These are phyloP conservation scores for Scartelaos histophorus DNA, from an alignment of 2,113 vertebrate species.

Conservation along the genomic window DNA sequence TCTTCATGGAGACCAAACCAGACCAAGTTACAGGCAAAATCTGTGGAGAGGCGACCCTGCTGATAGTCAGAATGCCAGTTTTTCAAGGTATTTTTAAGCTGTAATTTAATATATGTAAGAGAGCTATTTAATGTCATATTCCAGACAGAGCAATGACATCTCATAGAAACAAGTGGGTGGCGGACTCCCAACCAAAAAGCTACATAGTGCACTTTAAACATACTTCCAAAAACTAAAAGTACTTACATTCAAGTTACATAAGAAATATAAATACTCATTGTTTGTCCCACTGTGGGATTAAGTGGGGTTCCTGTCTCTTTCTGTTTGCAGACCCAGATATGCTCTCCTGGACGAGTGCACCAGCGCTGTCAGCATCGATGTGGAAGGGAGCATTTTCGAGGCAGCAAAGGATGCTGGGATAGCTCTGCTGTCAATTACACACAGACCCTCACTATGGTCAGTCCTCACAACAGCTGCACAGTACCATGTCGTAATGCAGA, in stretches of 20 bases:
- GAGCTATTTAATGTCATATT: no score
- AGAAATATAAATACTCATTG: background rate
- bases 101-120: no score
- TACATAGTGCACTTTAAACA: no score
- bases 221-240: no score
- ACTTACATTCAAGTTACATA: background rate
- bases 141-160: no score
- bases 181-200: no score
- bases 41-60: no score
- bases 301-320: conserved; percentile 5
- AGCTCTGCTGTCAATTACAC: conserved; percentile 94
- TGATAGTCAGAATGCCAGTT: no score
- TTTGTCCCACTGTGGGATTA: background rate
- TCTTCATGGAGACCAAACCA: no score
- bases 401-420: conserved; percentile 94
- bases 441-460: conserved; percentile 96
- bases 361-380: conserved; percentile 96
- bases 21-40: no score
- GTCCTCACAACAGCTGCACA: conserved; percentile 17
- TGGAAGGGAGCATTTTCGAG: conserved; percentile 97
- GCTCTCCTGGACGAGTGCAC: conserved; percentile 96
- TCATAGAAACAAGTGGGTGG: no score
- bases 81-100: no score
- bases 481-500: background rate
- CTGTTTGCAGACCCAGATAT: conserved; percentile 85